Evolutionary conservation across 37 sponge, comb jelly and placozoan genomes (phyloP).

Genomic region (Crambe crambe): DNA sequence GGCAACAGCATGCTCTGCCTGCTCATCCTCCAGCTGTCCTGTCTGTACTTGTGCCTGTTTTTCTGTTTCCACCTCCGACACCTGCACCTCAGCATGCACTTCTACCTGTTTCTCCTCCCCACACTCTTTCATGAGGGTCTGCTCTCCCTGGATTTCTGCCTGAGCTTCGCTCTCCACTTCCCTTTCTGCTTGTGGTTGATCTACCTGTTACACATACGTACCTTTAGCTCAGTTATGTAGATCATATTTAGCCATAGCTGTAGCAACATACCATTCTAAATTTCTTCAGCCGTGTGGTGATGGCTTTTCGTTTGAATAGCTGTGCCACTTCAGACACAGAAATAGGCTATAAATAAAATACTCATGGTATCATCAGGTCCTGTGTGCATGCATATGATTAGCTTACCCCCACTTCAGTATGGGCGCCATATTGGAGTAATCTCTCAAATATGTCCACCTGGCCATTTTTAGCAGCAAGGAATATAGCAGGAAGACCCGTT

Average conservation of each 20-base stretch:
- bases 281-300: background rate
- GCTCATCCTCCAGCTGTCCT: too few species aligned
- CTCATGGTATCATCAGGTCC: background rate
- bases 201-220: background rate
- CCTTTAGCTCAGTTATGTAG: background rate
- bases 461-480: constrained; percentile 25
- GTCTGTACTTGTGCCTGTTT: background rate
- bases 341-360: background rate
- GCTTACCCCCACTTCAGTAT: constrained; percentile 5
- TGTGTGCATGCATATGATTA: background rate
- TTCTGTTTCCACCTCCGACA: background rate
- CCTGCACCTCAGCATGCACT: background rate
- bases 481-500: constrained; percentile 11
- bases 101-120: background rate
- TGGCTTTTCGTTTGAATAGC: constrained; percentile 1
- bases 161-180: background rate
- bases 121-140: background rate
- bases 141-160: background rate
- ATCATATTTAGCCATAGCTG: too few species aligned
- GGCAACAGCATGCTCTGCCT: too few species aligned
- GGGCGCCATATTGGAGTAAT: constrained; percentile 15
- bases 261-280: too few species aligned
- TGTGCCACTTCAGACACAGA: constrained; percentile 10
- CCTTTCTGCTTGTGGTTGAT: background rate
- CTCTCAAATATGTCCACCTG: constrained; percentile 3